Base-by-base conservation (phyloP, 2,113 vertebrate genomes). In the Cricetomys ansorgei region DNA sequence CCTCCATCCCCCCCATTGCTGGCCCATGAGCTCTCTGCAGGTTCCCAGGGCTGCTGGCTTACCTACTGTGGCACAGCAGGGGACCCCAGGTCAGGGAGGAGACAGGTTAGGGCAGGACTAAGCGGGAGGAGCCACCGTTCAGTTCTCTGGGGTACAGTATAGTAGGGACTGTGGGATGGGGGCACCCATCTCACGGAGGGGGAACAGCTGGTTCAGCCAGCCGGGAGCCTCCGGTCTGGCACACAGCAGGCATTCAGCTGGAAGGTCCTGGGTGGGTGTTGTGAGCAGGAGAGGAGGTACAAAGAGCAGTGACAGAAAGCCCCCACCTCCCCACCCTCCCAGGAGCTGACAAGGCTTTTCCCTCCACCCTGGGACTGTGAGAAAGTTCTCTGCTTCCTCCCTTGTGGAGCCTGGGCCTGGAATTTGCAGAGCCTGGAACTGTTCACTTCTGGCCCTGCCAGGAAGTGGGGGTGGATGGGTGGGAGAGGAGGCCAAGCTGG, bases 371-470 rank as follows among this genome's bases (percentile, higher is more conserved):
- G 65, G 89, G 73, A 73, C 94, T 93, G 96, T 97, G 97, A 96
- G 97, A 98, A 98, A 97, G 50, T 91, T 85, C 84, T 90, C 91
- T 29, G 75, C 57, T 94, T 80, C 73, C 75, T 92, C 80, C 21
- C 17, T 80, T 77, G 23, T 2, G 2, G 57, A 91, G 94, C 64
- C 85, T 37, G 85, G 95, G 88, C 86, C 93, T 97, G 97, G 97
- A 95, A 95, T 96, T 43, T 64, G 65, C 53, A 79, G 80, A 65
- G 89, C 96, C 96, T 97, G 97, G 92, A 90, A 85, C 62, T 88
- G 94, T 96, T 96, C 81, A 55, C 79, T 89, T 77, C 9, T 12
- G 94, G 92, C 91, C 86, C 86, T 96, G 97, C 97, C 97, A 97
- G 97, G 97, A 97, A 97, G 81, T 95, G 29, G 90, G 75, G 67